Evolutionary conservation across 2,113 vertebrate genomes (phyloP).

Genomic region (Limnothrissa miodon): DNA sequence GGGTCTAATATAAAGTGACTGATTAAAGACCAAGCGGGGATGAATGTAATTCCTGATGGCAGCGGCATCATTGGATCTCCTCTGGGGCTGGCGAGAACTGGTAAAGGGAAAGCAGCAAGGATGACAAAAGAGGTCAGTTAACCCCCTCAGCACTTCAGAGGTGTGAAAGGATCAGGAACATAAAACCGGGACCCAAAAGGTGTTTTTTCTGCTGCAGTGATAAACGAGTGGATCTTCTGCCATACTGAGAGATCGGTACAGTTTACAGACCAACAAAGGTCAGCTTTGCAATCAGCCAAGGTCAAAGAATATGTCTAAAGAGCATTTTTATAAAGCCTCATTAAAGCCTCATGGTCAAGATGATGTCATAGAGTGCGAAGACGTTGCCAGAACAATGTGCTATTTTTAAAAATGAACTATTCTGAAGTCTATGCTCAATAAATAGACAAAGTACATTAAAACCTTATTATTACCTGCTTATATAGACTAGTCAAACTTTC

Average conservation of each 20-base stretch:
- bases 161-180: not conserved
- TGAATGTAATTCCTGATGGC: slow-evolving; percentile 14
- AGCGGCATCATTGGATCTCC: not conserved
- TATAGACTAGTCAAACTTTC: no score
- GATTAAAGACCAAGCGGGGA: slow-evolving; percentile 1
- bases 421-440: no score
- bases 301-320: no score
- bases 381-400: no score
- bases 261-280: not conserved
- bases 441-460: no score
- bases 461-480: no score
- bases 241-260: not conserved
- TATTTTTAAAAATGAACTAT: no score
- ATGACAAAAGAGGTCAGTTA: slow-evolving; percentile 8
- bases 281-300: not conserved
- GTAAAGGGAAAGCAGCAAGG: not conserved
- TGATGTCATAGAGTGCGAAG: no score
- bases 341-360: no score
- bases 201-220: not conserved
- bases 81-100: not conserved
- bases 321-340: no score
- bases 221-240: not conserved
- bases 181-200: not conserved
- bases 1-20: not conserved
- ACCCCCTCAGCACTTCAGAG: not conserved